Percentiles rank a stretch among this genome's conserved stretches.
Evolutionary conservation across 2,888 invertebrate genomes (phyloP).

Genomic region (Nowickia ferox): DNA sequence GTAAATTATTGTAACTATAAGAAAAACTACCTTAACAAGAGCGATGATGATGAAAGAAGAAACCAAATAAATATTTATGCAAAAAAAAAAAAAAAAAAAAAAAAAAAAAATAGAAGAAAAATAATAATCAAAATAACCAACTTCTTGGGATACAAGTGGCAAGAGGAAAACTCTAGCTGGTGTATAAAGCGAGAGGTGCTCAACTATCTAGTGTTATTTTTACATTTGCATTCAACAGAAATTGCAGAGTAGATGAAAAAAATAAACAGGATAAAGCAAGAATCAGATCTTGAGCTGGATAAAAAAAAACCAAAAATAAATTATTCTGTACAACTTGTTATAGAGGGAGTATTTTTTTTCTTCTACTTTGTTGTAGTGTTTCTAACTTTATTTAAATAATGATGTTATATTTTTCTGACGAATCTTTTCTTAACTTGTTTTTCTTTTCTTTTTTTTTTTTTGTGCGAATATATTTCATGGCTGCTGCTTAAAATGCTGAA

Average conservation of each 20-base stretch:
- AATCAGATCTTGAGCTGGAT: constrained; percentile 30
- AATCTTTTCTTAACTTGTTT: neutral
- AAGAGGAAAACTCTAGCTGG: neutral
- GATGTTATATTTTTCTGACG: neutral
- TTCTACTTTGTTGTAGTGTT: constrained; percentile 2
- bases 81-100: neutral
- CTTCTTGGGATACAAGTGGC: constrained; percentile 17
- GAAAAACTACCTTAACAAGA: constrained; percentile 7
- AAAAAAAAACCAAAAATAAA: constrained; percentile 34
- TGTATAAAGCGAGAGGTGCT: neutral
- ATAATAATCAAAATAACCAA: constrained; percentile 53
- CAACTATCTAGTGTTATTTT: neutral
- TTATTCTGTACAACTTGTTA: constrained; percentile 44
- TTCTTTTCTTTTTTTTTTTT: neutral
- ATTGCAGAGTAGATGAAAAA: neutral
- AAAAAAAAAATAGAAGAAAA: constrained; percentile 7
- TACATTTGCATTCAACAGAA: constrained; percentile 22
- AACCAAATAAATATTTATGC: constrained; percentile 51
- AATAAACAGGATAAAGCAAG: neutral
- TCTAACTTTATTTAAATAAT: constrained; percentile 14
- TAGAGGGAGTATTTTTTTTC: neutral
- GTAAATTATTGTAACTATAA: constrained; percentile 17
- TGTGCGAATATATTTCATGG: neutral
- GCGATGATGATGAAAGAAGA: neutral
- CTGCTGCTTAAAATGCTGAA: constrained; percentile 37